Percentiles rank a stretch among this genome's conserved stretches.
Evolutionary conservation across 2,797 vertebrate genomes (phyloP).

Genomic region (Lutjanus campechanus): DNA sequence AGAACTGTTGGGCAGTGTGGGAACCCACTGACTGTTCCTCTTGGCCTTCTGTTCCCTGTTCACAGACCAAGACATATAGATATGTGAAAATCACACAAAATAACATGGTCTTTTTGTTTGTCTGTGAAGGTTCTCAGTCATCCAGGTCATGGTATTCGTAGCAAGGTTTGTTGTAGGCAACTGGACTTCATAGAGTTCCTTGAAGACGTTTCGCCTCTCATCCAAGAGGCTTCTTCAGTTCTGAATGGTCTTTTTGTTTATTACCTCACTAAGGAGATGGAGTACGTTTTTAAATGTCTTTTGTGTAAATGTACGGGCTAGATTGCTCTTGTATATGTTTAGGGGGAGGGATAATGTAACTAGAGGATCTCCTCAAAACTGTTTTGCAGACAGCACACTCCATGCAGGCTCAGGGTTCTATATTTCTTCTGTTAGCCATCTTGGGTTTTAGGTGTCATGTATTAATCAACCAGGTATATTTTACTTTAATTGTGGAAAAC

Average conservation of each 20-base stretch:
- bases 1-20: slow-evolving; percentile 96
- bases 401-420: not conserved
- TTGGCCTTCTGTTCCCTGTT: slow-evolving; percentile 96
- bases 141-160: too few relatives aligned
- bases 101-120: not conserved
- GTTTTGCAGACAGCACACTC: not conserved
- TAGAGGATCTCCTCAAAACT: not conserved
- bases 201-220: too few relatives aligned
- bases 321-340: not conserved
- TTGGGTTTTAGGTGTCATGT: too few relatives aligned
- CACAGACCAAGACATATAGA: not conserved
- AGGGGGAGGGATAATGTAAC: not conserved
- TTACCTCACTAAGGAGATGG: too few relatives aligned
- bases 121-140: too few relatives aligned
- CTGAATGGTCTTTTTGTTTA: not conserved
- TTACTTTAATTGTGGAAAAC: too few relatives aligned
- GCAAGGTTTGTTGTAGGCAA: too few relatives aligned
- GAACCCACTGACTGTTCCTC: slow-evolving; percentile 98
- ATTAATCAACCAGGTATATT: too few relatives aligned
- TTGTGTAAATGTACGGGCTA: not conserved
- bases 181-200: too few relatives aligned
- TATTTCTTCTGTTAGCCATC: not conserved
- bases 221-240: too few relatives aligned
- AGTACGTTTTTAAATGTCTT: not conserved
- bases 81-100: not conserved